These are phyloP conservation scores for Lonchura striata DNA, from an alignment of 2,113 vertebrate species.

Conservation along the genomic window DNA sequence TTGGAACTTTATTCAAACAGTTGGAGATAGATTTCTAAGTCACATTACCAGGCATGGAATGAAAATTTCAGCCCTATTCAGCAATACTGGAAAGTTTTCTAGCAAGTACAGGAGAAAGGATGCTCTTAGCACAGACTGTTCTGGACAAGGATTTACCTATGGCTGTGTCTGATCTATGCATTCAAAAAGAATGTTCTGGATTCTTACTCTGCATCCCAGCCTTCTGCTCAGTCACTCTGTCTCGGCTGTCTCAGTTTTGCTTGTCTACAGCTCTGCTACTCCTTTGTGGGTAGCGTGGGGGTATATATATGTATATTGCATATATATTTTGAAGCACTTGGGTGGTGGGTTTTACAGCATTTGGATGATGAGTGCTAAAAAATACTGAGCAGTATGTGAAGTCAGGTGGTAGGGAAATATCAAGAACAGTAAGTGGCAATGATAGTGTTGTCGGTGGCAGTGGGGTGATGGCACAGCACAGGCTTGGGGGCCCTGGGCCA, in stretches of 20 bases:
- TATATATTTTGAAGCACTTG: neutral
- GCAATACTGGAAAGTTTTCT: neutral
- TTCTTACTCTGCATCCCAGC: neutral
- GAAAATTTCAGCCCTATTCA: neutral
- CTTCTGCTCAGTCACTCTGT: neutral
- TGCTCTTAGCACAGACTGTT: neutral
- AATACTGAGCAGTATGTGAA: neutral
- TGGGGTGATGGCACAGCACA: neutral
- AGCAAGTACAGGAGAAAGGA: neutral
- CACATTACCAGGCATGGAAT: neutral
- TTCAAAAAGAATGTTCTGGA: neutral
- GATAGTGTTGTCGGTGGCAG: neutral
- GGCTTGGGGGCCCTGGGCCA: neutral
- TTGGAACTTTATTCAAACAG: neutral
- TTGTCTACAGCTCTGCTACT: conserved; percentile 13
- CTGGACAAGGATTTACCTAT: neutral
- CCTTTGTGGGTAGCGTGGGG: neutral
- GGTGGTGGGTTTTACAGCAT: neutral
- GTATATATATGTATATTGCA: neutral
- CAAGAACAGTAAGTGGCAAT: neutral
- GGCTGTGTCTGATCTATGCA: neutral
- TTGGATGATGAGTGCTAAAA: neutral
- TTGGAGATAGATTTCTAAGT: neutral
- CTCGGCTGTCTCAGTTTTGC: neutral
- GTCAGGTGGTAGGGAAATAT: neutral